These are phyloP conservation scores for Ameiurus melas DNA, from an alignment of 2,113 vertebrate species.

Conservation along the genomic window DNA sequence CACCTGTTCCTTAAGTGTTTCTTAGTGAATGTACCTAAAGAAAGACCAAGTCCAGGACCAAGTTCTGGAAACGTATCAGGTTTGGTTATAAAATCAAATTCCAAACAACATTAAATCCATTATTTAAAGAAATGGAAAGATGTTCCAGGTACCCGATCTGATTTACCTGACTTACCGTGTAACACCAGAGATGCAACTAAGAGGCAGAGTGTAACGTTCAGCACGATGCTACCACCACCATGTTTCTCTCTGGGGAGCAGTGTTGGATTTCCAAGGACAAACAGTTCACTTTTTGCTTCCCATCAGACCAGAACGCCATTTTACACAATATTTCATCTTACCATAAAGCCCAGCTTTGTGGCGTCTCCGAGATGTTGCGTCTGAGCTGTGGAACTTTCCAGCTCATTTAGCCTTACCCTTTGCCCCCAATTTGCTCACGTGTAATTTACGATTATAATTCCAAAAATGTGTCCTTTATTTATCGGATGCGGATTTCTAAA, in stretches of 20 bases:
- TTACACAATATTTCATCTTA: not conserved
- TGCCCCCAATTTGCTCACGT: not conserved
- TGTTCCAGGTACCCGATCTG: rapidly evolving
- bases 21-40: not conserved
- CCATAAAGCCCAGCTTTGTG: not conserved
- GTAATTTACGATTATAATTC: not conserved
- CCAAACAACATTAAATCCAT: not conserved
- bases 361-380: not conserved
- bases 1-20: not conserved
- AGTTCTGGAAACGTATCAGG: not conserved
- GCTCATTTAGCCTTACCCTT: not conserved
- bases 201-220: not conserved
- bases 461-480: not conserved
- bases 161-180: too few species aligned
- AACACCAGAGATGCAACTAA: not conserved
- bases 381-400: not conserved
- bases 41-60: not conserved
- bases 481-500: not conserved
- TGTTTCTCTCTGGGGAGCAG: not conserved
- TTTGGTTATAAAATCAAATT: not conserved
- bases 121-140: not conserved
- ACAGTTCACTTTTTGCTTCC: not conserved
- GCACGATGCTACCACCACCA: not conserved
- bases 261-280: not conserved
- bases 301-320: not conserved